A percentile compares a stretch with the other conserved stretches of the same genome.
These are phyloP conservation scores for Sogatella furcifera DNA, from an alignment of 1,140 invertebrate species.

Conservation along the genomic window DNA sequence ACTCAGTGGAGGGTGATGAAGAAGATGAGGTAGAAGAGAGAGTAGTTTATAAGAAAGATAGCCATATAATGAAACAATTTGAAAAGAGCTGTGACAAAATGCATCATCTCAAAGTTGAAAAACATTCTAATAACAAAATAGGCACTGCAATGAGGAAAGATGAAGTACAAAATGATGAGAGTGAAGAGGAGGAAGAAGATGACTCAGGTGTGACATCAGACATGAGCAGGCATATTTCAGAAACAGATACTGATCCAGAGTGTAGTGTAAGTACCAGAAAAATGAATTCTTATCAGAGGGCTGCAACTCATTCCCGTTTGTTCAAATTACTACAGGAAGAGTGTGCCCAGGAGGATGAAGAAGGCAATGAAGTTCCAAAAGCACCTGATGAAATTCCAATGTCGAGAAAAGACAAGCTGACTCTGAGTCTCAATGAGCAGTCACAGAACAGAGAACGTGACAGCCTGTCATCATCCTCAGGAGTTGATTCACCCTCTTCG, in stretches of 20 bases:
- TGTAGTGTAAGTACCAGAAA: slow-evolving; percentile 38
- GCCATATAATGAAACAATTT: neutral
- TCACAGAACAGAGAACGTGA: slow-evolving; percentile 18
- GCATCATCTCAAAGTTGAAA: neutral
- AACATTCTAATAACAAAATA: slow-evolving; percentile 3
- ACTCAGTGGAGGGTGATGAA: slow-evolving; percentile 13
- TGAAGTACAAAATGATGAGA: slow-evolving; percentile 37
- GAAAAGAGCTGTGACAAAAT: neutral
- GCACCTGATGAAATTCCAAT: slow-evolving; percentile 18
- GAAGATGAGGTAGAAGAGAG: slow-evolving; percentile 14
- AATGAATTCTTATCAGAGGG: slow-evolving; percentile 48
- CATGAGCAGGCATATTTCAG: slow-evolving; percentile 54
- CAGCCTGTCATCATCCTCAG: slow-evolving; percentile 32
- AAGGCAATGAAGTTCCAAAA: slow-evolving; percentile 11
- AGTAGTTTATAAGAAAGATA: slow-evolving; percentile 1
- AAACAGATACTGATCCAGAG: slow-evolving; percentile 52
- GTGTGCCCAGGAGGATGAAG: slow-evolving; percentile 30
- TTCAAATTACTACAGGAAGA: slow-evolving; percentile 55
- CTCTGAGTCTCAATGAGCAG: slow-evolving; percentile 28
- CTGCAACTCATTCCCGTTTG: slow-evolving; percentile 57
- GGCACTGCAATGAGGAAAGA: slow-evolving; percentile 15
- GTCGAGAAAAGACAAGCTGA: slow-evolving; percentile 29
- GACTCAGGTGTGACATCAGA: slow-evolving; percentile 62
- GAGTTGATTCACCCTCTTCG: slow-evolving; percentile 39
- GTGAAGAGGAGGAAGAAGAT: slow-evolving; percentile 36